phyloP scores from a whole-genome alignment of 2,113 vertebrate species.

The Epinephelus cyanopodus region DNA sequence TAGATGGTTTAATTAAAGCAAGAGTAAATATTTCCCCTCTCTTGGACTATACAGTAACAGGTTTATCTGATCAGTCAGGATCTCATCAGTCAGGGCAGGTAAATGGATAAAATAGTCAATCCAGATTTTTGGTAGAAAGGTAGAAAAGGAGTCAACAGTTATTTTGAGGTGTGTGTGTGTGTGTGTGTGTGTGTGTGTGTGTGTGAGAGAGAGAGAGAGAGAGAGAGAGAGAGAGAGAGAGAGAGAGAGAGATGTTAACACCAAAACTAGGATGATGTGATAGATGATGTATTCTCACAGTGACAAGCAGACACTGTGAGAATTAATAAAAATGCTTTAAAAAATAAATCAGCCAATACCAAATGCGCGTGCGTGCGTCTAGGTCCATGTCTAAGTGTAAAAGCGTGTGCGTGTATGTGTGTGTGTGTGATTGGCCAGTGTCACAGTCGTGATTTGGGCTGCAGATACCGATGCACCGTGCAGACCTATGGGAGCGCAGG shows the following conservation, averaged over 20 bases:
- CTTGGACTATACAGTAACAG: not conserved
- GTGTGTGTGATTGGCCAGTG: slow-evolving; percentile 63
- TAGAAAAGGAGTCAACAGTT: not conserved
- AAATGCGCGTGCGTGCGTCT: not conserved
- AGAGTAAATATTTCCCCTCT: not conserved
- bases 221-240: too few relatives aligned
- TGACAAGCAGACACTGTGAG: not conserved
- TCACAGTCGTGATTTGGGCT: slow-evolving; percentile 43
- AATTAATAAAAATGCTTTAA: slow-evolving; percentile 1
- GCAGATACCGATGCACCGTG: slow-evolving; percentile 42
- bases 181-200: slow-evolving; percentile 3
- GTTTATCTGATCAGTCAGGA: not conserved
- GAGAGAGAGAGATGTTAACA: too few relatives aligned
- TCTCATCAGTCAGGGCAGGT: not conserved
- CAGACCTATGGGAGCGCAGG: slow-evolving; percentile 71
- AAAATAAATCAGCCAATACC: slow-evolving; percentile 3
- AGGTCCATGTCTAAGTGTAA: not conserved
- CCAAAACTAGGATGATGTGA: too few relatives aligned
- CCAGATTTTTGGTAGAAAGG: not conserved
- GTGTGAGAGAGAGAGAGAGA: too few relatives aligned
- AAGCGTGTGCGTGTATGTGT: not conserved
- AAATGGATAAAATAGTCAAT: not conserved
- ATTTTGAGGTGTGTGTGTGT: not conserved
- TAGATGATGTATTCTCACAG: not conserved
- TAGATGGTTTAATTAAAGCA: not conserved